These are phyloP conservation scores for Drosophila busckii DNA, from an alignment of 1,140 invertebrate species.

Conservation along the genomic window DNA sequence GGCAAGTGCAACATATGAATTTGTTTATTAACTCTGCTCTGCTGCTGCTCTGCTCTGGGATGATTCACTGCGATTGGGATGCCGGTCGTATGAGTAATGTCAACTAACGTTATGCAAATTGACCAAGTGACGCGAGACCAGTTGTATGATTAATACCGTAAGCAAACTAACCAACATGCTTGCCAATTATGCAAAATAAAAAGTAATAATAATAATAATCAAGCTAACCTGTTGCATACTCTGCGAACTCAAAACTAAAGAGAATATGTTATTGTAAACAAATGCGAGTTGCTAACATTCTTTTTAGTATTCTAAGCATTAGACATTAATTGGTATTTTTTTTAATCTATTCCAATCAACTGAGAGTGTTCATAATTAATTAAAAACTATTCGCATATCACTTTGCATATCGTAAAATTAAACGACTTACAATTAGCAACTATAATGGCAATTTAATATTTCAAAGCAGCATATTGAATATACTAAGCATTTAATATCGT, in stretches of 20 bases:
- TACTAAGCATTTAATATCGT: too few relatives aligned
- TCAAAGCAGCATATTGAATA: too few relatives aligned
- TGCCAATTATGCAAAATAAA: constrained; percentile 24
- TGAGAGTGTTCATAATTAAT: too few relatives aligned
- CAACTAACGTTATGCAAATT: constrained; percentile 44
- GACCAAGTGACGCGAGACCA: not conserved
- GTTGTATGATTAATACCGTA: constrained; percentile 33
- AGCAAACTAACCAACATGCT: constrained; percentile 21
- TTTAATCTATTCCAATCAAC: too few relatives aligned
- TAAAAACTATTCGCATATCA: not conserved
- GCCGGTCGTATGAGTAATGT: constrained; percentile 28
- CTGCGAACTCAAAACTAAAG: too few relatives aligned
- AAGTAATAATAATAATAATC: not conserved
- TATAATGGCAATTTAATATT: too few relatives aligned
- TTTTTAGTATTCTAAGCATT: too few relatives aligned
- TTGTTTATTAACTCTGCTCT: not conserved
- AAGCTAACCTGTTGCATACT: too few relatives aligned
- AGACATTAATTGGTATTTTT: too few relatives aligned
- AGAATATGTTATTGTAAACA: too few relatives aligned
- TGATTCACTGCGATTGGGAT: constrained; percentile 40
- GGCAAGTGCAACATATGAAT: constrained; percentile 13
- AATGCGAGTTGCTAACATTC: too few relatives aligned
- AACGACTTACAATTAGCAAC: too few relatives aligned
- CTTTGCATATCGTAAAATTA: constrained; percentile 7
- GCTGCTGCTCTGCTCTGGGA: not conserved